Percentiles rank a stretch among this genome's conserved stretches.
Conservation (phyloP, 1,140 invertebrate species). For the Pinna nobilis region DNA sequence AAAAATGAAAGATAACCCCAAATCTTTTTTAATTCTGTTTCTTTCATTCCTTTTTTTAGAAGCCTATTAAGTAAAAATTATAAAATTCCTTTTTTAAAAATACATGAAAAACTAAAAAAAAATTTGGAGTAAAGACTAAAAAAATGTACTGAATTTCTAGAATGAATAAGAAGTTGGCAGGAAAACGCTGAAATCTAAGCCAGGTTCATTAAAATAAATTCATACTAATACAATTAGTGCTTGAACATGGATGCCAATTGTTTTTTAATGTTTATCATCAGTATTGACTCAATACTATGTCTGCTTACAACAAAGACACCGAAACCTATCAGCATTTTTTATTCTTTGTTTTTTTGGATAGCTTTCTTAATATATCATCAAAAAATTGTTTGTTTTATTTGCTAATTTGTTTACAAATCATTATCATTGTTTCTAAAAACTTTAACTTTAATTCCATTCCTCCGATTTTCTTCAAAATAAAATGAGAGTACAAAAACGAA, state of each 20-base stretch:
- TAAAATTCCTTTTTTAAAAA: too few species aligned
- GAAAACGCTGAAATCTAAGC: slow-evolving; percentile 48
- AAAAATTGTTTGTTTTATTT: background rate
- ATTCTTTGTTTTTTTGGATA: background rate
- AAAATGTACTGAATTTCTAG: background rate
- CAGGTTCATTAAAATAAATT: slow-evolving; percentile 23
- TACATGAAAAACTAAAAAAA: too few species aligned
- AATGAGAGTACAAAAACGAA: too few species aligned
- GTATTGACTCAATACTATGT: slow-evolving; percentile 3
- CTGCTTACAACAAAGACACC: slow-evolving; percentile 11
- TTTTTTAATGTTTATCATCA: slow-evolving; percentile 8
- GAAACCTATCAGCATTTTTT: background rate
- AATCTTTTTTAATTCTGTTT: background rate
- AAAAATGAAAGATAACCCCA: background rate
- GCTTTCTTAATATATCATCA: background rate
- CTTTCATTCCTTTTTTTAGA: background rate
- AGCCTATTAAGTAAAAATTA: too few species aligned
- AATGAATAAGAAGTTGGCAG: slow-evolving; percentile 42
- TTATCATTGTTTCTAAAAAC: background rate
- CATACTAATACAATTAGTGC: slow-evolving; percentile 19
- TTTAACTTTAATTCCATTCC: too few species aligned
- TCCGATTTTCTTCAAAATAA: too few species aligned
- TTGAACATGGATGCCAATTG: slow-evolving; percentile 42
- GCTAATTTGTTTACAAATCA: background rate
- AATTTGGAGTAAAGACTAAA: background rate